A percentile compares a stretch with the other conserved stretches of the same genome.
These are phyloP conservation scores for Gerris buenoi DNA, from an alignment of 1,140 invertebrate species.

Conservation along the genomic window DNA sequence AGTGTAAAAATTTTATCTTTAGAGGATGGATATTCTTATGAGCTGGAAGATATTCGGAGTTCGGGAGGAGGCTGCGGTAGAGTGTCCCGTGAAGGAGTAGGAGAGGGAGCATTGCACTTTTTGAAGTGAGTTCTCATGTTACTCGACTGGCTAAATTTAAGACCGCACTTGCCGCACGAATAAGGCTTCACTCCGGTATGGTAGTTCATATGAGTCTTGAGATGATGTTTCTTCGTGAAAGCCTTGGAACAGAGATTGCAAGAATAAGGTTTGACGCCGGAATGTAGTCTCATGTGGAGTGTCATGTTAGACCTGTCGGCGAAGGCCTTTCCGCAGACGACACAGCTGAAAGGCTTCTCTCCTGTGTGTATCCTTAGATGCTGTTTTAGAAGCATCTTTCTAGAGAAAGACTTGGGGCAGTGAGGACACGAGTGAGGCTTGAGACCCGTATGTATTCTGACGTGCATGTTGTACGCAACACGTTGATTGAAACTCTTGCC, in stretches of 20 bases:
- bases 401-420: constrained; percentile 73
- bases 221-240: constrained; percentile 71
- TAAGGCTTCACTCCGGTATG: constrained; percentile 40
- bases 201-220: constrained; percentile 48
- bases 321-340: constrained; percentile 53
- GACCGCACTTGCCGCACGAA: constrained; percentile 33
- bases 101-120: constrained; percentile 16
- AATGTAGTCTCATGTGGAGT: constrained; percentile 57
- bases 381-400: constrained; percentile 63
- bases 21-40: background rate
- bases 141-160: constrained; percentile 35
- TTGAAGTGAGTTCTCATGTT: constrained; percentile 25
- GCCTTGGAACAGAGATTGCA: constrained; percentile 70
- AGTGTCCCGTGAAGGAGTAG: background rate
- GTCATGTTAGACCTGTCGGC: constrained; percentile 71
- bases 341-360: constrained; percentile 57
- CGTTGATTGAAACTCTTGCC: constrained; percentile 54
- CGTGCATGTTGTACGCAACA: constrained; percentile 61
- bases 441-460: constrained; percentile 60
- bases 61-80: background rate
- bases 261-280: constrained; percentile 70
- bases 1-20: too few relatives aligned
- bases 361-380: constrained; percentile 61
- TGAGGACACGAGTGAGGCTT: constrained; percentile 72
- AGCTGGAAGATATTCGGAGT: background rate